Conservation (phyloP, 2,113 vertebrate species). For the Engraulis encrasicolus region DNA sequence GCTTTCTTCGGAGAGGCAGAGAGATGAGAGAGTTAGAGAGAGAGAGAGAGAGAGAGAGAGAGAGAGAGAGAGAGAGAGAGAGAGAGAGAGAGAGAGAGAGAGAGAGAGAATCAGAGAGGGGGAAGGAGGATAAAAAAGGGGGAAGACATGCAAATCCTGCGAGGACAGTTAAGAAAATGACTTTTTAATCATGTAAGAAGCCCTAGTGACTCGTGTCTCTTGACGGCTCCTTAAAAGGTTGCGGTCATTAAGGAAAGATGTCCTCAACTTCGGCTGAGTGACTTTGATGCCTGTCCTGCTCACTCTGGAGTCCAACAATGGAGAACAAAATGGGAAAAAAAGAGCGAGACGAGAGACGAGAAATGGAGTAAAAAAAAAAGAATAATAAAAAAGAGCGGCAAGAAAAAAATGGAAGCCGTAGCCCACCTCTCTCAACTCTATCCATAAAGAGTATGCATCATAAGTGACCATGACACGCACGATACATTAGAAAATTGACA, state of each 20-base stretch:
- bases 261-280: slow-evolving; percentile 32
- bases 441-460: slow-evolving; percentile 51
- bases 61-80: too few species aligned
- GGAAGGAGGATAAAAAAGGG: slow-evolving; percentile 56
- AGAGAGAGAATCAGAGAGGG: too few species aligned
- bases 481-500: slow-evolving; percentile 71
- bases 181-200: slow-evolving; percentile 96
- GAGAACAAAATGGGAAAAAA: background rate
- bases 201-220: slow-evolving; percentile 81
- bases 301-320: slow-evolving; percentile 11
- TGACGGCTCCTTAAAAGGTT: slow-evolving; percentile 85
- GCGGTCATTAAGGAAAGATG: slow-evolving; percentile 73
- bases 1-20: slow-evolving; percentile 82
- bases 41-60: too few species aligned
- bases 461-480: slow-evolving; percentile 55
- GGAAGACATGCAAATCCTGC: slow-evolving; percentile 76
- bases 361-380: background rate
- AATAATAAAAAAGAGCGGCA: background rate
- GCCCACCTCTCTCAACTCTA: slow-evolving; percentile 25
- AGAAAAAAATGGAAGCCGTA: background rate
- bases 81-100: too few species aligned
- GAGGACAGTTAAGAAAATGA: slow-evolving; percentile 98
- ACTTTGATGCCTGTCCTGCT: slow-evolving; percentile 12
- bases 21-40: too few species aligned
- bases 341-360: background rate